Evolutionary conservation across 1,140 invertebrate species (phyloP), one percentile per base, ranked within the genome.

Genomic region (Drosophila orosa): DNA sequence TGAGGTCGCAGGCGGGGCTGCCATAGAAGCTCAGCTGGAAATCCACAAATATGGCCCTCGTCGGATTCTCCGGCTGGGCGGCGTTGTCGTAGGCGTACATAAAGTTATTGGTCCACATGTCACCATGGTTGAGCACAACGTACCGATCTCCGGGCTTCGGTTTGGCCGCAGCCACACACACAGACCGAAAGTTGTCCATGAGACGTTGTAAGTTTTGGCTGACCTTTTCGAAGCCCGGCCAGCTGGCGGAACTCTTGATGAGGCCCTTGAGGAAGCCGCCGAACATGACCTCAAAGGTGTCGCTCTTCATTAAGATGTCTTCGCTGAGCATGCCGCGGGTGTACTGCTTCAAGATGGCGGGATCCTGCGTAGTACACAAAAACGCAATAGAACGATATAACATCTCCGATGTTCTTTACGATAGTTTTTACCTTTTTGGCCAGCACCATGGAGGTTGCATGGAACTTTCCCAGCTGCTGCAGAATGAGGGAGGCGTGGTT

Each of bases 61-160:
- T 90, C 0, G 93, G 92, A 54, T 93, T 91, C 1, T 90, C 90
- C 1, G 85, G 79, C 40, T 86, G 40, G 0, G 90, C 47, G 0
- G 92, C 65, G 54, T 94, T 83, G 60, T 90, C 90, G 72, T 95
- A 95, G 40, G 92, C 92, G 77, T 95, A 95, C 74, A 95, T 87
- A 90, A 95, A 94, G 73, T 95, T 95, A 67, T 95, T 95, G 1
- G 94, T 92, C 95, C 95, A 95, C 27, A 93, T 92, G 79, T 95
- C 95, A 6, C 95, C 95, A 45, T 95, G 95, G 78, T 94, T 94
- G 10, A 95, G 91, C 1, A 95, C 94, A 29, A 93, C 92, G 76
- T 81, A 76, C 31, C 9, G 77, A 75, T 59, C 80, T 0, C 33
- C 62, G 4, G 76, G 56, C 47, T 55, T 92, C 69, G 69, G 92